Evolutionary conservation across 2,888 invertebrate genomes (phyloP).

Genomic region (Melieria picta): DNA sequence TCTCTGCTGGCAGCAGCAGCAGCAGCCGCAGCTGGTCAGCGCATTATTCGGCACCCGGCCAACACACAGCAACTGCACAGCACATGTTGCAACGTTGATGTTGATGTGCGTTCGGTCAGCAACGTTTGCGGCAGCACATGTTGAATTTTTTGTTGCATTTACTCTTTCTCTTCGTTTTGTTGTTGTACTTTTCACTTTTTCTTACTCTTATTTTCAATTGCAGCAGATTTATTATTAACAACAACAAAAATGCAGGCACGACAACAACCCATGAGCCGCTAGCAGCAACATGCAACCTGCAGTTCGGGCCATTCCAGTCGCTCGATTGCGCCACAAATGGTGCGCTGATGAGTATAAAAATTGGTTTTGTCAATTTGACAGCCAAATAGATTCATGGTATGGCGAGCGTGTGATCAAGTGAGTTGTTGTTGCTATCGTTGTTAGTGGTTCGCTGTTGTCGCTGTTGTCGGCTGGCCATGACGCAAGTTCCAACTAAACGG

Average conservation of each 20-base stretch:
- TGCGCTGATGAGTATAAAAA: constrained; percentile 44
- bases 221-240: constrained; percentile 53
- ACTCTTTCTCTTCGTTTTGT: background rate
- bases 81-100: constrained; percentile 4
- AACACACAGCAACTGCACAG: background rate
- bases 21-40: too few relatives aligned
- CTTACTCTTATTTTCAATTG: constrained; percentile 54
- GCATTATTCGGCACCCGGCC: too few relatives aligned
- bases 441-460: too few relatives aligned
- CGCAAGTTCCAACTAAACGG: too few relatives aligned
- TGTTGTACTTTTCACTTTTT: background rate
- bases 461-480: too few relatives aligned
- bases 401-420: too few relatives aligned
- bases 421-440: too few relatives aligned
- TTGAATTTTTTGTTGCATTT: constrained; percentile 33
- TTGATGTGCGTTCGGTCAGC: background rate
- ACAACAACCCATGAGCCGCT: constrained; percentile 9
- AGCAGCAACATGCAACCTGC: background rate
- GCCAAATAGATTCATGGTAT: constrained; percentile 52
- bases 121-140: background rate
- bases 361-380: constrained; percentile 53
- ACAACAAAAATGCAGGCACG: constrained; percentile 20
- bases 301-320: too few relatives aligned
- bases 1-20: background rate
- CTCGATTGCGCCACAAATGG: background rate